Percentiles rank a stretch among this genome's conserved stretches.
phyloP scores from a whole-genome alignment of 2,888 invertebrate genomes.

The Sicus ferrugineus region DNA sequence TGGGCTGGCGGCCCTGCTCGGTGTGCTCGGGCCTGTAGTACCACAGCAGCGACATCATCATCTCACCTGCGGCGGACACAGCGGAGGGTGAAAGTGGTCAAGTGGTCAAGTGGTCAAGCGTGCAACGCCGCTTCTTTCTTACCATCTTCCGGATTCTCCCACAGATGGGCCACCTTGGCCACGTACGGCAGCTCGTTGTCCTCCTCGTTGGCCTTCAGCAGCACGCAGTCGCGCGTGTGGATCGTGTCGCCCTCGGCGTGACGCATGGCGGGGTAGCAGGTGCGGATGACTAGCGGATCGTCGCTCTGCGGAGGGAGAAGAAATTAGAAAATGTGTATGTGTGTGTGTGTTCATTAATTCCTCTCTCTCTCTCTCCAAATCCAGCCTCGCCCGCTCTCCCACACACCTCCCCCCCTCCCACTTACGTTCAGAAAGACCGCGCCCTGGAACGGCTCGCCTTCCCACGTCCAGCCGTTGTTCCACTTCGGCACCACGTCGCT shows the following conservation, averaged over 20 bases:
- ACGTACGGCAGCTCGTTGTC: slow-evolving; percentile 91
- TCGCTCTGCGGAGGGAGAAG: slow-evolving; percentile 69
- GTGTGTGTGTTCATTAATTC: not conserved
- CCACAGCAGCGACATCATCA: slow-evolving; percentile 97
- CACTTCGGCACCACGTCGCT: slow-evolving; percentile 71
- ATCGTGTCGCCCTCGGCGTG: slow-evolving; percentile 90
- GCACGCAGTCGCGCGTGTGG: slow-evolving; percentile 87
- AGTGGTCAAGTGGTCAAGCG: not conserved
- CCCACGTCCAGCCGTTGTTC: slow-evolving; percentile 95
- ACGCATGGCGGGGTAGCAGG: slow-evolving; percentile 89
- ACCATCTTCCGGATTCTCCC: slow-evolving; percentile 96
- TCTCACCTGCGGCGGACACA: slow-evolving; percentile 75
- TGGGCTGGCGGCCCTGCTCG: slow-evolving; percentile 82
- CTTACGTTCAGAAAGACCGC: slow-evolving; percentile 86
- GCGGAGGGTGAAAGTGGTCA: not conserved
- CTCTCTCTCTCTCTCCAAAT: not conserved
- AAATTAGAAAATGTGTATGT: not conserved
- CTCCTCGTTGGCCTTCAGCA: slow-evolving; percentile 83
- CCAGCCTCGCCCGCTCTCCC: not conserved
- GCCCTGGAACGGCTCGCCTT: slow-evolving; percentile 82
- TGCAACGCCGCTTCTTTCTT: slow-evolving; percentile 48
- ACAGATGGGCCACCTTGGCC: slow-evolving; percentile 91
- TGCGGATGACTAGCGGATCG: slow-evolving; percentile 76
- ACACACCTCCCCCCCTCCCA: slow-evolving; percentile 5
- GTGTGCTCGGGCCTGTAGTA: slow-evolving; percentile 98